Percentiles rank a stretch among this genome's conserved stretches.
Evolutionary conservation across 2,888 invertebrate species (phyloP).

Genomic region (Junonia oenone): DNA sequence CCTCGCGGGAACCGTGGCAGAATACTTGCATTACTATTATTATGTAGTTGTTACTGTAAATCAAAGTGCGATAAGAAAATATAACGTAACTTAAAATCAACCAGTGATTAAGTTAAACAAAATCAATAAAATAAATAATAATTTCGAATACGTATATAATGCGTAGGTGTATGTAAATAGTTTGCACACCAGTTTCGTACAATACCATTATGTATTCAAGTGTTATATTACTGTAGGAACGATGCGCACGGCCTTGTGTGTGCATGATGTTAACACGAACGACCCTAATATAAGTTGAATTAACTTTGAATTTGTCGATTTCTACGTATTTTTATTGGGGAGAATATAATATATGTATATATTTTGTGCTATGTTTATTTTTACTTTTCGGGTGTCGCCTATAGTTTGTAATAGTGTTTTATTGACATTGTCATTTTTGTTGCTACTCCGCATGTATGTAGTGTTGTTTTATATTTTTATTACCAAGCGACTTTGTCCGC

Average conservation of each 20-base stretch:
- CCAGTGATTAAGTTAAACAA: not conserved
- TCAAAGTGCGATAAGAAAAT: too few species aligned
- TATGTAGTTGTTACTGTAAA: too few species aligned
- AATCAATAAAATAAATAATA: not conserved
- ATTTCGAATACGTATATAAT: not conserved
- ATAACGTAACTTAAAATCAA: not conserved
- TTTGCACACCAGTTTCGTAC: not conserved
- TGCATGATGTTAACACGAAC: not conserved
- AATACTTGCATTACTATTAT: too few species aligned
- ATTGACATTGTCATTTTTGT: too few species aligned
- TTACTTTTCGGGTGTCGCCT: not conserved
- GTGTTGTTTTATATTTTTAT: too few species aligned
- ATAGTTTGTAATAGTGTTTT: too few species aligned
- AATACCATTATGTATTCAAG: slow-evolving; percentile 12
- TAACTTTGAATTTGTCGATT: not conserved
- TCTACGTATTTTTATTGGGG: not conserved
- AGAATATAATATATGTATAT: not conserved
- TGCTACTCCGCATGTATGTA: too few species aligned
- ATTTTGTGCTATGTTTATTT: not conserved
- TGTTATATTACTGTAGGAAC: not conserved
- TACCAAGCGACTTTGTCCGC: too few species aligned
- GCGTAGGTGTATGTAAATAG: slow-evolving; percentile 1
- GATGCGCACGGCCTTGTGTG: not conserved
- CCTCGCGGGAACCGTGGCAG: too few species aligned
- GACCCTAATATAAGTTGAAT: not conserved